Percentiles rank a stretch among this genome's conserved stretches.
Evolutionary conservation across 2,113 vertebrate genomes (phyloP).

Genomic region (Dipodomys stephensi): DNA sequence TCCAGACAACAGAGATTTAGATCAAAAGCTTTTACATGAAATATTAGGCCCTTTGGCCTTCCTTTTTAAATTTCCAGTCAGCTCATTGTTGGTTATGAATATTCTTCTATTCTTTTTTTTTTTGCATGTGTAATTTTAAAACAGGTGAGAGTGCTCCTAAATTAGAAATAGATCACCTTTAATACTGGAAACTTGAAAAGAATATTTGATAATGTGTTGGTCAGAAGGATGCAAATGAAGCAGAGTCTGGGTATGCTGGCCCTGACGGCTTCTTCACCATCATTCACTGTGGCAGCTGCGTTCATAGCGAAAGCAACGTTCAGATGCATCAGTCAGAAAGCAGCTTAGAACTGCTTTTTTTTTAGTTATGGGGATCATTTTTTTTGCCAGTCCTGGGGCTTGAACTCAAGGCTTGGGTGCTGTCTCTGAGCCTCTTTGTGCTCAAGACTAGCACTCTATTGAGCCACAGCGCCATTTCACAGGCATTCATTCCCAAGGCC

Average conservation of each 20-base stretch:
- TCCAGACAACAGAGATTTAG: background rate
- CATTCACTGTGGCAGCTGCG: background rate
- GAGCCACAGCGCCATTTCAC: no score
- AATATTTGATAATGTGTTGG: background rate
- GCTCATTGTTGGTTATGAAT: background rate
- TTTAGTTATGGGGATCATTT: background rate
- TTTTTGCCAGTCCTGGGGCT: no score
- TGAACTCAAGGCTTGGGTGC: no score
- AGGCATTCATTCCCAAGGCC: no score
- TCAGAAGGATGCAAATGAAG: background rate
- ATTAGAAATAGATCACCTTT: background rate
- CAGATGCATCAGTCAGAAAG: background rate
- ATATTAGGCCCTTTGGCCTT: background rate
- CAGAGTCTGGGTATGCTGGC: background rate
- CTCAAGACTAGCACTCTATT: no score
- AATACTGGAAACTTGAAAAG: background rate
- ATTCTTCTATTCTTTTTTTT: background rate
- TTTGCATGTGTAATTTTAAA: slow-evolving; percentile 12
- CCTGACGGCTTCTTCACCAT: background rate
- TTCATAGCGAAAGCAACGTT: background rate
- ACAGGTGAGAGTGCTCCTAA: background rate
- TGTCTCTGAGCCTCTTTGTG: no score
- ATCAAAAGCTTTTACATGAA: slow-evolving; percentile 6
- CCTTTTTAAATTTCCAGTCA: background rate
- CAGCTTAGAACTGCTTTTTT: background rate